Percentiles rank a stretch among this genome's conserved stretches.
These are phyloP conservation scores for Pogonomyrmex barbatus DNA, from an alignment of 1,140 invertebrate species.

Conservation along the genomic window DNA sequence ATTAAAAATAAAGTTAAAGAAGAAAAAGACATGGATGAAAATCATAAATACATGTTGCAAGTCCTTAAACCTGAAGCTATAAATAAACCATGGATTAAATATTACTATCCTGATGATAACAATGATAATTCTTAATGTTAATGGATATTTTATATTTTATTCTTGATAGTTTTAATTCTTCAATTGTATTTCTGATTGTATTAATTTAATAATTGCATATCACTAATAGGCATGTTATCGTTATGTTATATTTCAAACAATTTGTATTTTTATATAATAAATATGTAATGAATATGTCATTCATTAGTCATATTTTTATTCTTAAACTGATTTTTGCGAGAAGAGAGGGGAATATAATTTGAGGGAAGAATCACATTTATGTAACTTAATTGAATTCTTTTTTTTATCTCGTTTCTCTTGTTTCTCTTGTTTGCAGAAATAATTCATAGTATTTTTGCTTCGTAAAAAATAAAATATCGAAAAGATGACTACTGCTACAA, in stretches of 20 bases:
- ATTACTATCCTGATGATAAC: conserved; percentile 73
- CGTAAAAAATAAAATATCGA: conserved; percentile 53
- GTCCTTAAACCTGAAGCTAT: conserved; percentile 56
- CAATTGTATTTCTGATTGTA: conserved; percentile 16
- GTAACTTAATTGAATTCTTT: neutral
- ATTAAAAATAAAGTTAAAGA: conserved; percentile 63
- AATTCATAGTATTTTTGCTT: conserved; percentile 48
- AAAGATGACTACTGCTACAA: conserved; percentile 76
- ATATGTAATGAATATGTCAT: neutral
- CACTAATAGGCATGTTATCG: neutral
- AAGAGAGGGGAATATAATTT: conserved; percentile 25
- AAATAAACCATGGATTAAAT: conserved; percentile 65
- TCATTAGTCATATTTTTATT: conserved; percentile 23
- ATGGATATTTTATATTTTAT: conserved; percentile 9
- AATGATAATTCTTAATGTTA: conserved; percentile 64
- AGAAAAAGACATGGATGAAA: neutral
- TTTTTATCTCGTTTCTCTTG: conserved; percentile 3
- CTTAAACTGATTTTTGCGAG: neutral
- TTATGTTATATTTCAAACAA: conserved; percentile 8
- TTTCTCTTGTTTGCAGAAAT: conserved; percentile 36
- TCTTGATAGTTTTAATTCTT: conserved; percentile 7
- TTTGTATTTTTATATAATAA: conserved; percentile 40
- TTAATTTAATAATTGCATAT: conserved; percentile 12
- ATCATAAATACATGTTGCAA: conserved; percentile 48
- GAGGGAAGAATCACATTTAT: conserved; percentile 15